Evolutionary conservation across 2,888 invertebrate species (phyloP), one percentile per base, ranked within the genome.

Genomic region (Drosophila subsilvestris): DNA sequence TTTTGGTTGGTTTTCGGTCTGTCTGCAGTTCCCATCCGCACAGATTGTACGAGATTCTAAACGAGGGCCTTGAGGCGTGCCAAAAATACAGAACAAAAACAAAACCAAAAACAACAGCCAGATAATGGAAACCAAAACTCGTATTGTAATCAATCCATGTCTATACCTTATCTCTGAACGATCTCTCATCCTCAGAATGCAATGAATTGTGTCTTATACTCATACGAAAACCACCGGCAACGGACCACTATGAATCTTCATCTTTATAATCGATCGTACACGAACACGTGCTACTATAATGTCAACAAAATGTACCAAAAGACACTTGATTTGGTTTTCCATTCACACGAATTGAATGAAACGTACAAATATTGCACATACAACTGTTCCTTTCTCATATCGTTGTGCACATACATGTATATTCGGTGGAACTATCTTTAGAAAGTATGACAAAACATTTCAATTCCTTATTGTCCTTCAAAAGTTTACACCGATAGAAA

Each of bases 181-280:
- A 53, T 67, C 54, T 65, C 57, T 67, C 71, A 68, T 71, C 53
- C 59, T 59, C 47, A 71, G 66, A 54, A 62, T 61, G 55, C 72
- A 56, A 72, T 62, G 56, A 72, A 70, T 63, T 70, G 70, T 74
- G 66, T 74, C 74, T 74, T 74, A 58, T 54, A 63, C 49, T 74
- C 53, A 58, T 74, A 65, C 74, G 66, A 57, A n/a, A 71, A 71
- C 71, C 71, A 71, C 71, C 71, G 71, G 74, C 66, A 71, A 71
- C 74, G 71, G 71, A 71, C 71, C 71, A 74, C 61, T 60, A 50
- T 8, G 6, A 44, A 50, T 20, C 20, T 6, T 43, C 68, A 69
- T 57, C 44, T 32, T 18, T 22, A n/a, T 29, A 50, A 17, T 14
- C 29, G n/a, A 27, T 14, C 18, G n/a, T 22, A n/a, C 14, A 25